Base-by-base conservation (phyloP, 2,797 vertebrate species). In the Allobates femoralis region DNA sequence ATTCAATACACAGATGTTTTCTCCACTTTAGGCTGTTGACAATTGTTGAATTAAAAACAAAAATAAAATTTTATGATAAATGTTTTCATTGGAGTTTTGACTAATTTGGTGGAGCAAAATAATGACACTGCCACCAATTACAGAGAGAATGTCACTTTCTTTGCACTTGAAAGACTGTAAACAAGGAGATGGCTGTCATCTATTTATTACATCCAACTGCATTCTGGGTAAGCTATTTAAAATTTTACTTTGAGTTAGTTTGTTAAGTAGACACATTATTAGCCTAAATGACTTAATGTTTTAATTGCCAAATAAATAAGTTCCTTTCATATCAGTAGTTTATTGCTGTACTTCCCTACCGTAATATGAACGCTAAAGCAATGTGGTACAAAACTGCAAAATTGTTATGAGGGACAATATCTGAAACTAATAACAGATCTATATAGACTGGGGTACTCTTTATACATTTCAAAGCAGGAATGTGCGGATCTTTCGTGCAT, bases 1-100 rank as follows among this genome's bases (percentile, higher is more conserved):
- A 66, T 85, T 79, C 75, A 67, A 77, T 77, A 64, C 16, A 79
- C 66, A 84, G 53, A 53, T 84, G 83, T 77, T 84, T 84, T 62
- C 51, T 79, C 46, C 53, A 50, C 12, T 79, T 32, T 3, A 50
- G 60, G 76, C 76, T 67, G 41, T 50, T 85, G 84, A 73, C 84
- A 85, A 56, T 73, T 56, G 58, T 51, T 60, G 66, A 79, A 73
- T 66, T 79, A 85, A 85, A 85, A 77, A 79, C 11, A 46, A 55
- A 67, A 67, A 85, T 71, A 21, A 60, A 60, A 79, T 80, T 79
- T 85, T 60, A 58, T 79, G 84, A 85, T 85, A 69, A 85, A 85
- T 85, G 84, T 80, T 85, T 85, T 85, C 26, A 50, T 80, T 73
- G n/a, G 76, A 67, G 64, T 73, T 80, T 71, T 71, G 77, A 85